Conservation (phyloP, 2,113 vertebrate genomes). For the Mus spicilegus region DNA sequence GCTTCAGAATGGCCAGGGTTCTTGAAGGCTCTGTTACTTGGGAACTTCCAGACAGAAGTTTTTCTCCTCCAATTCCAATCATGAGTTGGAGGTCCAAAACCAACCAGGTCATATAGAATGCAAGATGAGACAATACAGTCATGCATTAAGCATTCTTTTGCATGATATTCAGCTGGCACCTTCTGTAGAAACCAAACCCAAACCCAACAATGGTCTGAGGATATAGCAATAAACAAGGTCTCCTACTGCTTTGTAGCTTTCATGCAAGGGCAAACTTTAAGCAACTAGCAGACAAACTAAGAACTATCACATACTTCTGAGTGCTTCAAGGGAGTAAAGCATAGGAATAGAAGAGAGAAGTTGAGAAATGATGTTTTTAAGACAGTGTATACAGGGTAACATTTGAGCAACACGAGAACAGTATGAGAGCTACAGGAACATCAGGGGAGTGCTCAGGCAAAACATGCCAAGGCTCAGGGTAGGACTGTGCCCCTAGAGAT, state of each 20-base stretch:
- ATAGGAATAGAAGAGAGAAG: neutral
- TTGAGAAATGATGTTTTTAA: neutral
- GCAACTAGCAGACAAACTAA: neutral
- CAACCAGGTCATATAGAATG: neutral
- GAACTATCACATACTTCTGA: neutral
- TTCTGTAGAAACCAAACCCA: neutral
- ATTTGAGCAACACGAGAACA: neutral
- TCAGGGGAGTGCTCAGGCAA: neutral
- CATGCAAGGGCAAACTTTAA: neutral
- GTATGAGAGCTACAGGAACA: neutral
- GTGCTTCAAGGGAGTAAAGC: neutral
- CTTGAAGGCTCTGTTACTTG: neutral
- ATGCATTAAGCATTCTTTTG: neutral
- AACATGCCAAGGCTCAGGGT: neutral
- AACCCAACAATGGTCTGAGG: neutral
- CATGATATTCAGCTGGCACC: neutral
- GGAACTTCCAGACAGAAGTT: neutral
- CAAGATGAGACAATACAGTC: neutral
- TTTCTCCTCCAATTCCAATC: neutral
- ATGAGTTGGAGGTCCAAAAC: neutral
- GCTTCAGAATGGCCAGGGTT: neutral
- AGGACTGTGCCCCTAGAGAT: neutral
- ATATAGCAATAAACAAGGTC: neutral
- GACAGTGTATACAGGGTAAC: neutral
- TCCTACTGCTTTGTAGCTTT: neutral